Percentiles rank a stretch among this genome's conserved stretches.
Evolutionary conservation across 2,113 vertebrate species (phyloP).

Genomic region (Castor canadensis): DNA sequence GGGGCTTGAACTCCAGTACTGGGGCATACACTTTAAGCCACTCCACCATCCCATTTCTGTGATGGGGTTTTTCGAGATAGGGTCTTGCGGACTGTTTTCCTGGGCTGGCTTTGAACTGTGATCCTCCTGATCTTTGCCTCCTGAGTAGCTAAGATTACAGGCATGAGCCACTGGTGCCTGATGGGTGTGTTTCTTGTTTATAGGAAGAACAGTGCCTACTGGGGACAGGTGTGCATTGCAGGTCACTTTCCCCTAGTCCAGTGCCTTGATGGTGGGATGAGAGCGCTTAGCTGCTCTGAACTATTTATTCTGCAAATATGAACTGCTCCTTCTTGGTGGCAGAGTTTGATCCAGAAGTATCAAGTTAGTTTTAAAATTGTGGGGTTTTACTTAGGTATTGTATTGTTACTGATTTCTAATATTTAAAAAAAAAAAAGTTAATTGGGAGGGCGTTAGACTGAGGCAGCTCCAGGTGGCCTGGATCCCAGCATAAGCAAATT

Average conservation of each 20-base stretch:
- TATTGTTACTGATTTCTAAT: background rate
- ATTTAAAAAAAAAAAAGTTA: background rate
- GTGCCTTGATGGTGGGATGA: background rate
- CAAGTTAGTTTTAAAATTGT: background rate
- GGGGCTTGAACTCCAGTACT: no score
- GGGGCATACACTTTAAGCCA: no score
- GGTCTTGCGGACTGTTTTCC: no score
- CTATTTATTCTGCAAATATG: background rate
- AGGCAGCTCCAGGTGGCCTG: background rate
- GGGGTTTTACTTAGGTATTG: background rate
- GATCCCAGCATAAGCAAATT: background rate
- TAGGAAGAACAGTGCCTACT: no score
- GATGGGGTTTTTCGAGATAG: no score
- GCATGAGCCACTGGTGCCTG: no score
- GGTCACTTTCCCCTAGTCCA: background rate
- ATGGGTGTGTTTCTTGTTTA: no score
- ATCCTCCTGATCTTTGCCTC: no score
- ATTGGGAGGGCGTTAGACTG: background rate
- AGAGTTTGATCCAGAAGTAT: background rate
- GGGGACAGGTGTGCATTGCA: background rate
- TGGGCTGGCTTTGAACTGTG: no score
- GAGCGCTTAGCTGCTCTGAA: background rate
- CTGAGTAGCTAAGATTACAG: no score
- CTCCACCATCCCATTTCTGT: no score
- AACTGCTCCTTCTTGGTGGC: background rate